Conservation (phyloP, 2,113 vertebrate species). For the Strix aluco region DNA sequence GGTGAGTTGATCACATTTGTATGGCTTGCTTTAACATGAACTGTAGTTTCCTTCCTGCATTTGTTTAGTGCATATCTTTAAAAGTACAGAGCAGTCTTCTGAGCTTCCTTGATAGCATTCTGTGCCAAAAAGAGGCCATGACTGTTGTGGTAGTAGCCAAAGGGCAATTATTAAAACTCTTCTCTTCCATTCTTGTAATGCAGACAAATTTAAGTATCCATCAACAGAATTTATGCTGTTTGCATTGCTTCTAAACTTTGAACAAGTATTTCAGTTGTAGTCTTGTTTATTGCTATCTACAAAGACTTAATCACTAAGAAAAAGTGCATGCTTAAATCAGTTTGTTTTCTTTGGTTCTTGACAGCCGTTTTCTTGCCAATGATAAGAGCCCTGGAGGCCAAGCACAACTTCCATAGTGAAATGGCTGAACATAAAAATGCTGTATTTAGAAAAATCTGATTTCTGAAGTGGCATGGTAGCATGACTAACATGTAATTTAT, state of each 20-base stretch:
- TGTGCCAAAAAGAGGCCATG: neutral
- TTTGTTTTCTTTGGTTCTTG: conserved; percentile 60
- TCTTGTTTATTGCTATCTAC: conserved; percentile 25
- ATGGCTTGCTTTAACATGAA: neutral
- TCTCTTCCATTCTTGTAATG: neutral
- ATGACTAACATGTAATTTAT: neutral
- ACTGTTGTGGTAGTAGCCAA: neutral
- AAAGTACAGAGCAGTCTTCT: neutral
- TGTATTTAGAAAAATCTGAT: neutral
- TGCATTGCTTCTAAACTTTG: neutral
- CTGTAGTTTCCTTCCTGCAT: neutral
- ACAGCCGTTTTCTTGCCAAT: conserved; percentile 37
- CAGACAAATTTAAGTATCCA: neutral
- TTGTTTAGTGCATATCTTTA: neutral
- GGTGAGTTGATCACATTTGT: conserved; percentile 62
- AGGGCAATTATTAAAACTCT: neutral
- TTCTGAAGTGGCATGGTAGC: neutral
- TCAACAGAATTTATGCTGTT: neutral
- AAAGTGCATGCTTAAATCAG: neutral
- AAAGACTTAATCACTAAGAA: neutral
- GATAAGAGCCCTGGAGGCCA: conserved; percentile 52
- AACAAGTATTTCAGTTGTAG: neutral
- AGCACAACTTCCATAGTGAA: conserved; percentile 21
- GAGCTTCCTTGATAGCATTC: neutral
- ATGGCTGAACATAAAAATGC: neutral